Base-by-base conservation (phyloP, 1,140 invertebrate species). In the Danaus plexippus region DNA sequence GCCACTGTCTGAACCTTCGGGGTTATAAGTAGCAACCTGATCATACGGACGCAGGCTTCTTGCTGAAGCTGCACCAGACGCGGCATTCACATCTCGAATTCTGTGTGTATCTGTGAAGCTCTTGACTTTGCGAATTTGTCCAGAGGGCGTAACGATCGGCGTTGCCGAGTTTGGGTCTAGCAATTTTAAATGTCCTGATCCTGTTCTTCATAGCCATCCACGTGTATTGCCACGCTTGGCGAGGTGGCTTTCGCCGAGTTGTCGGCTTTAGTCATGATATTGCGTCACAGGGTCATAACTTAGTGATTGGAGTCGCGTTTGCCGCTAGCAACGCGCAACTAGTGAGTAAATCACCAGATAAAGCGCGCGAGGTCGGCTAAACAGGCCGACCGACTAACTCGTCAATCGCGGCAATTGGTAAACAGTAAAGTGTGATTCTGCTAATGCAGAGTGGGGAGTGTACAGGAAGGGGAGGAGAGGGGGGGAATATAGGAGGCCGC, bases 341-440 rank as follows among this genome's bases (percentile, higher is more conserved):
- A 59, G 57, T 59, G 65, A 74, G 71, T 76, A 74, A 70, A 61
- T 56, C 64, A 73, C 67, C 59, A 64, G 67, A 71, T 69, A 73
- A 64, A 63, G 52, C 74, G 73, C 73, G 75, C 73, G 75, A 75
- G 71, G 66, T 73, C 79, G 80, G 73, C 69, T 66, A 69, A 69
- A 73, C 50, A 74, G 68, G 61, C 77, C 71, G 73, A 80, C 75
- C 70, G 73, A 76, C 77, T 80, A 71, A 59, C 64, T 67, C 73
- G 80, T 84, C 77, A 80, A 75, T 81, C 80, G 79, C 66, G 73
- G 77, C 78, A 84, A 81, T 86, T 83, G 77, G 80, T 86, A 82
- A 86, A 84, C 80, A 32, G 22, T 32, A 83, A 80, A 80, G 68
- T 76, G 70, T 74, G 75, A 80, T 71, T 77, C 69, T 77, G 69